phyloP scores from a whole-genome alignment of 2,888 invertebrate genomes.

The Hypomecis atomaria region DNA sequence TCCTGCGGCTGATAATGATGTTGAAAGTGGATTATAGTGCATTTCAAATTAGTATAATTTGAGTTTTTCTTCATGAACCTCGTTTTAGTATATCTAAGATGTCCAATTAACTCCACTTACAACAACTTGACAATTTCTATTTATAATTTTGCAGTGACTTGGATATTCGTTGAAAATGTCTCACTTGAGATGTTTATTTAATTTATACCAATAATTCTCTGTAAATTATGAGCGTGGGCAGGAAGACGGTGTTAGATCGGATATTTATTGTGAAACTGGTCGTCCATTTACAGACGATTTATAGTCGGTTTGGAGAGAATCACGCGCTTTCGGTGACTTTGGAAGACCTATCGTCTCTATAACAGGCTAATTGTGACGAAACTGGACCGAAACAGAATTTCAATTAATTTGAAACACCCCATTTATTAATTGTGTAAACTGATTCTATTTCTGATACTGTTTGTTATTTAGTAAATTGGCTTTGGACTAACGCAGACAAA shows the following conservation, averaged over 20 bases:
- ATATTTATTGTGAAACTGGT: constrained; percentile 78
- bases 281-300: constrained; percentile 74
- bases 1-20: too few relatives aligned
- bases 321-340: constrained; percentile 51
- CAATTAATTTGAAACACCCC: constrained; percentile 26
- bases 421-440: constrained; percentile 18
- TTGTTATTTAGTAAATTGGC: too few relatives aligned
- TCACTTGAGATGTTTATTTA: constrained; percentile 80
- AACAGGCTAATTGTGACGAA: constrained; percentile 41
- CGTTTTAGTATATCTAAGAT: constrained; percentile 22
- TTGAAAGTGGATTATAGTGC: constrained; percentile 45
- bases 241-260: constrained; percentile 79
- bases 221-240: constrained; percentile 79
- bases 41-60: constrained; percentile 40
- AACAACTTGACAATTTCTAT: constrained; percentile 52
- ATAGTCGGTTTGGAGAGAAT: constrained; percentile 57
- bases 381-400: constrained; percentile 28
- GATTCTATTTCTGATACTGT: constrained; percentile 2
- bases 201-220: constrained; percentile 79
- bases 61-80: constrained; percentile 38
- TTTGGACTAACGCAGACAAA: too few relatives aligned
- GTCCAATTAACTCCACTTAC: constrained; percentile 56
- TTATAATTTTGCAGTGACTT: constrained; percentile 66
- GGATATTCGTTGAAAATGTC: constrained; percentile 73
- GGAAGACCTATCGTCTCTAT: constrained; percentile 40